Conservation (phyloP, 2,888 invertebrate genomes). For the Tetrapedia diversipes region DNA sequence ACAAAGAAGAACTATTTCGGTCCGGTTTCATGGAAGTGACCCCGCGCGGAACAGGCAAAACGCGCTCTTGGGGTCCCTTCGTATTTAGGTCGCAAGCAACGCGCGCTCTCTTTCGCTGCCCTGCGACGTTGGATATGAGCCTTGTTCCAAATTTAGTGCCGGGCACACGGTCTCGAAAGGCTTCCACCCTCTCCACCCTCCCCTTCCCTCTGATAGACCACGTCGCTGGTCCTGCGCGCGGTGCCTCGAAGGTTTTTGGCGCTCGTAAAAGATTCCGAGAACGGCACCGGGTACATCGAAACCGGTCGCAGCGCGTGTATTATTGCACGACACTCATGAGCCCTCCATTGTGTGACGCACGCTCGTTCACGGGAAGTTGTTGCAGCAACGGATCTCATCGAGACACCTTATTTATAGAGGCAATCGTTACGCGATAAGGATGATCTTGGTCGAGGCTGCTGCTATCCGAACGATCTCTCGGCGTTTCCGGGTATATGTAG, state of each 20-base stretch:
- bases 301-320: background rate
- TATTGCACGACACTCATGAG: constrained; percentile 2
- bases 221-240: background rate
- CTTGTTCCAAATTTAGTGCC: constrained; percentile 70
- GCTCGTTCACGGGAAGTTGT: constrained; percentile 12
- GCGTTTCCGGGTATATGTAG: background rate
- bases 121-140: constrained; percentile 57
- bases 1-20: constrained; percentile 73
- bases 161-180: constrained; percentile 57
- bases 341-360: too few relatives aligned
- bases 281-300: constrained; percentile 15
- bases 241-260: constrained; percentile 42
- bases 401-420: constrained; percentile 6
- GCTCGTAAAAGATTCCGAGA: constrained; percentile 52
- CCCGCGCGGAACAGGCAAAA: constrained; percentile 49
- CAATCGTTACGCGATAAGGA: constrained; percentile 23
- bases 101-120: constrained; percentile 42
- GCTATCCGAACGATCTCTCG: background rate
- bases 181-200: constrained; percentile 50
- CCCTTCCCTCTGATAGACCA: background rate
- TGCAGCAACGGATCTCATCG: background rate
- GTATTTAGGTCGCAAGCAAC: constrained; percentile 72
- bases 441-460: background rate
- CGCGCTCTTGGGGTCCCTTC: constrained; percentile 62
- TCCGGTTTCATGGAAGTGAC: constrained; percentile 70